phyloP scores from a whole-genome alignment of 2,113 vertebrate species.

The Tupaia chinensis region DNA sequence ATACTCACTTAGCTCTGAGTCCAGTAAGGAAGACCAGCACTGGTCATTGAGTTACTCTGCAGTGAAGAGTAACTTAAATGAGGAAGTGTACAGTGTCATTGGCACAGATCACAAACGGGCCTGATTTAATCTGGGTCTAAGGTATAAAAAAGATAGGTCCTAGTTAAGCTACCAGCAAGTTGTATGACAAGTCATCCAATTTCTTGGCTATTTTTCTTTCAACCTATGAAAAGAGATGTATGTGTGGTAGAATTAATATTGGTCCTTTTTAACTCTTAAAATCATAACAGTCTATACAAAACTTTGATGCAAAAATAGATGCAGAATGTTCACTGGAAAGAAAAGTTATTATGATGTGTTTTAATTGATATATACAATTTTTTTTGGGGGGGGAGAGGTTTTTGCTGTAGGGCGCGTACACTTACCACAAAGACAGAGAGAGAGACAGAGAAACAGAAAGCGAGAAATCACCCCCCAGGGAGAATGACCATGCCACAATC shows the following conservation, averaged over 20 bases:
- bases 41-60: neutral
- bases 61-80: too few species aligned
- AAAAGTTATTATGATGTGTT: neutral
- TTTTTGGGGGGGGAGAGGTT: too few species aligned
- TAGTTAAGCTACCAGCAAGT: neutral
- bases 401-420: too few species aligned
- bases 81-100: neutral
- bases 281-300: neutral
- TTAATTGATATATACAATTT: neutral
- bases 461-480: too few species aligned
- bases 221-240: neutral
- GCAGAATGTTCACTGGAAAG: neutral
- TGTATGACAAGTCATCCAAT: neutral
- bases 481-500: too few species aligned
- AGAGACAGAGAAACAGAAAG: too few species aligned
- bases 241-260: neutral
- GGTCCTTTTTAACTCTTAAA: neutral
- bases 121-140: neutral
- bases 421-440: too few species aligned
- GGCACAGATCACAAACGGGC: neutral
- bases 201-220: neutral
- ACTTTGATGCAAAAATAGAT: neutral
- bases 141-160: neutral
- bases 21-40: neutral
- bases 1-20: neutral